Evolutionary conservation across 2,113 vertebrate genomes (phyloP).

Genomic region (Thamnaconus septentrionalis): DNA sequence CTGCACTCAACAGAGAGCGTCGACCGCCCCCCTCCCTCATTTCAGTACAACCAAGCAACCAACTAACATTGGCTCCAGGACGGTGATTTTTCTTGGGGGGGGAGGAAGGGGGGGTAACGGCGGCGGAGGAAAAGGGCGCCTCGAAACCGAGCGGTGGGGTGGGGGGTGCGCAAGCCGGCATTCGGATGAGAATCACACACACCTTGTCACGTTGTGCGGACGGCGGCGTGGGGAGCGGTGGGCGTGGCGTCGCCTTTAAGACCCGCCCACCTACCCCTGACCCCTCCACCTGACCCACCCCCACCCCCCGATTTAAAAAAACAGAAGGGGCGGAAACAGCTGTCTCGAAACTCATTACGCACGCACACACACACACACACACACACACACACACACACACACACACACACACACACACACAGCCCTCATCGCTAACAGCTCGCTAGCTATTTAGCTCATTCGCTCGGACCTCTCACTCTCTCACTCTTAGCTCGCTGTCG

Average conservation of each 20-base stretch:
- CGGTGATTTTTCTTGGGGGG: conserved; percentile 33
- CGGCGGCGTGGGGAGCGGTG: conserved; percentile 47
- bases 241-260: neutral
- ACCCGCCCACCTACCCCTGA: too few species aligned
- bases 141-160: too few species aligned
- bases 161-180: too few species aligned
- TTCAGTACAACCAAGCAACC: conserved; percentile 74
- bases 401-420: conserved; percentile 53
- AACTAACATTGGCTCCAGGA: conserved; percentile 65
- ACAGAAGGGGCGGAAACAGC: conserved; percentile 42
- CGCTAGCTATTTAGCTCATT: conserved; percentile 35
- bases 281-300: neutral
- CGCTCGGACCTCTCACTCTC: conserved; percentile 35
- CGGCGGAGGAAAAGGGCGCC: conserved; percentile 47
- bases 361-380: conserved; percentile 57
- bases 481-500: neutral
- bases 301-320: conserved; percentile 39
- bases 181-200: conserved; percentile 68
- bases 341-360: conserved; percentile 33
- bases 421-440: conserved; percentile 47
- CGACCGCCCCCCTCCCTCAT: conserved; percentile 69
- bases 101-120: conserved; percentile 2
- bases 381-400: conserved; percentile 61
- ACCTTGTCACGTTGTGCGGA: conserved; percentile 75
- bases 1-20: conserved; percentile 72